phyloP scores from a whole-genome alignment of 2,888 invertebrate genomes.

The Spisula subtruncata region DNA sequence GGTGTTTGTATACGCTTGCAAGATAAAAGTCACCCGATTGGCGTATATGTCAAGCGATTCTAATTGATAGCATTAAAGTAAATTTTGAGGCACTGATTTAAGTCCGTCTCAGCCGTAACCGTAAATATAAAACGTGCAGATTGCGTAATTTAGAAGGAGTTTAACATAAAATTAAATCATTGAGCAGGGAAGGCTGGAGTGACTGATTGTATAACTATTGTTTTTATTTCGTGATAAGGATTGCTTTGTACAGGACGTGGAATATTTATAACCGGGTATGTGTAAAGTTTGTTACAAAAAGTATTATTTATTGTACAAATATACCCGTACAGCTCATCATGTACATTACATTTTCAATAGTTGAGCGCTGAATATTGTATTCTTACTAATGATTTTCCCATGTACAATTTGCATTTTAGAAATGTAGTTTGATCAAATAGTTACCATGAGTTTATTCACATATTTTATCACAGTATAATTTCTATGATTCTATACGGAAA shows the following conservation, averaged over 20 bases:
- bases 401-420: neutral
- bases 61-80: constrained; percentile 4
- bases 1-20: neutral
- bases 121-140: neutral
- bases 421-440: neutral
- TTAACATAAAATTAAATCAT: neutral
- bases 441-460: neutral
- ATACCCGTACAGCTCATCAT: no score
- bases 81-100: constrained; percentile 15
- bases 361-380: no score
- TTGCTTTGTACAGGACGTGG: neutral
- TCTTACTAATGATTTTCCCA: neutral
- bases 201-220: neutral
- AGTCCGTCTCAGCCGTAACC: neutral
- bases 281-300: neutral
- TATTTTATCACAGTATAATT: neutral
- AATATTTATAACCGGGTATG: neutral
- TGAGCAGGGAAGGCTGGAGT: neutral
- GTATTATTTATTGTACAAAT: no score
- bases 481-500: neutral
- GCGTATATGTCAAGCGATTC: neutral
- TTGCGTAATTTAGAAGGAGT: constrained; percentile 9
- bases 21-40: neutral
- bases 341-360: no score
- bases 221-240: neutral